These are phyloP conservation scores for Apis mellifera DNA, from an alignment of 1,140 invertebrate genomes.

Conservation along the genomic window Amel_HAv3.1 CM009939.2:7013001-7013500, in stretches of 20 bases:
- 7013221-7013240: neutral
- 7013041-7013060: constrained; percentile 69
- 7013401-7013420: constrained; percentile 60
- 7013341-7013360: neutral
- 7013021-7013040: constrained; percentile 63
- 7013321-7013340: constrained; percentile 38
- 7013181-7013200: constrained; percentile 72
- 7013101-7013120: constrained; percentile 53
- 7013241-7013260: neutral
- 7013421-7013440: constrained; percentile 45
- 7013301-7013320: constrained; percentile 17
- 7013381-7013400: constrained; percentile 59
- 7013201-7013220: constrained; percentile 60
- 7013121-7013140: constrained; percentile 63
- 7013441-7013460: constrained; percentile 49
- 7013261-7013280: neutral
- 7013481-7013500: constrained; percentile 85
- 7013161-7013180: constrained; percentile 64
- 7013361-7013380: constrained; percentile 44
- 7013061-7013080: constrained; percentile 71
- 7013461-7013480: constrained; percentile 73
- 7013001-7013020: constrained; percentile 65
- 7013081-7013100: constrained; percentile 68
- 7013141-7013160: constrained; percentile 48
- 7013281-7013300: neutral